phyloP scores from a whole-genome alignment of 2,888 invertebrate species.

The Pinctada fucata region DNA sequence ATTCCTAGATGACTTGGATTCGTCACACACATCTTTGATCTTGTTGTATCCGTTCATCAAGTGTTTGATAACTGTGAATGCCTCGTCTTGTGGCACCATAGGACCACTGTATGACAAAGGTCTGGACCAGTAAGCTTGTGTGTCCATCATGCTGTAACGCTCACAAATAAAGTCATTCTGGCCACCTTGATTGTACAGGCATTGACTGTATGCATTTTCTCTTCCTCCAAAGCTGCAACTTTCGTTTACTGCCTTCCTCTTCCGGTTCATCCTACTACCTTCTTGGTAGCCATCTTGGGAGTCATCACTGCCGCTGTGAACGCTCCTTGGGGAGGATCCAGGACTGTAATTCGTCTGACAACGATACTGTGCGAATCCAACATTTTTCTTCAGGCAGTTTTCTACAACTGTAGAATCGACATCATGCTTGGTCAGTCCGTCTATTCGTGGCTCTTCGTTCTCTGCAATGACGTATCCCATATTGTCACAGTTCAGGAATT shows the following conservation, averaged over 20 bases:
- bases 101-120: conserved; percentile 5
- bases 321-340: conserved; percentile 15
- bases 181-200: background rate
- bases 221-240: background rate
- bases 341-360: conserved; percentile 15
- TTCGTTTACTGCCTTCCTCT: conserved; percentile 1
- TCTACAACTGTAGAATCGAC: background rate
- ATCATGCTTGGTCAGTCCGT: background rate
- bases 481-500: conserved; percentile 29
- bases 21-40: conserved; percentile 22
- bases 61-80: conserved; percentile 17
- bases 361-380: background rate
- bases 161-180: conserved; percentile 31
- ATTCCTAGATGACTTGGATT: conserved; percentile 5
- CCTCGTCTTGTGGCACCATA: conserved; percentile 16
- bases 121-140: conserved; percentile 30
- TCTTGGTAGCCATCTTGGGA: conserved; percentile 1
- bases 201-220: background rate
- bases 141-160: conserved; percentile 28
- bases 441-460: background rate
- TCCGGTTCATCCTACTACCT: background rate
- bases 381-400: background rate
- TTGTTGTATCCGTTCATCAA: conserved; percentile 8
- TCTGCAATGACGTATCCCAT: background rate
- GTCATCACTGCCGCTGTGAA: conserved; percentile 23